phyloP scores from a whole-genome alignment of 1,140 invertebrate genomes.

The Zelostemma sp. region DNA sequence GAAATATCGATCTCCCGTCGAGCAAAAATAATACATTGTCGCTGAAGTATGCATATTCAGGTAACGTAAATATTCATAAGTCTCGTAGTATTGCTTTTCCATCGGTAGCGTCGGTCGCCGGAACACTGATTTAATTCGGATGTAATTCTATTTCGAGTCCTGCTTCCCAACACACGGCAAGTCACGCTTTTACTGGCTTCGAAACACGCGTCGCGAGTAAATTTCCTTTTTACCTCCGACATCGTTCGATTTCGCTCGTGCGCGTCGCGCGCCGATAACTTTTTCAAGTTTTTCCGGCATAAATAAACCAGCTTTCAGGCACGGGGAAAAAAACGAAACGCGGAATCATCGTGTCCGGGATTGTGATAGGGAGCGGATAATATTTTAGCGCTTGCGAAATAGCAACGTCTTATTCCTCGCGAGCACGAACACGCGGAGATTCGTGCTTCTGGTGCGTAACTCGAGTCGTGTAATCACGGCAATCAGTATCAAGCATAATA shows the following conservation, averaged over 20 bases:
- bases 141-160: conserved; percentile 25
- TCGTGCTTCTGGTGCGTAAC: conserved; percentile 45
- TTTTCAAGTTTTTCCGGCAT: neutral
- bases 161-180: neutral
- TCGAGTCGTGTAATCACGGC: conserved; percentile 40
- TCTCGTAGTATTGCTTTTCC: conserved; percentile 52
- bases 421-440: conserved; percentile 46
- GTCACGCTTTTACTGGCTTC: neutral
- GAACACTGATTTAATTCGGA: conserved; percentile 35
- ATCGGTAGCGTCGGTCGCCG: conserved; percentile 37
- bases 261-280: neutral
- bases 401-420: conserved; percentile 45
- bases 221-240: no score
- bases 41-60: conserved; percentile 63
- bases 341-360: conserved; percentile 8
- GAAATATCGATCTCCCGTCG: conserved; percentile 61
- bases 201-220: neutral
- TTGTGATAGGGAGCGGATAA: conserved; percentile 41
- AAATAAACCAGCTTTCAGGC: neutral
- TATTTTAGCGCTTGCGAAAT: conserved; percentile 38
- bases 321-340: neutral
- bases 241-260: neutral
- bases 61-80: conserved; percentile 66
- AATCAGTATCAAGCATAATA: conserved; percentile 41
- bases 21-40: conserved; percentile 67